Conservation (phyloP, 2,113 vertebrate species). For the Rattus rattus region DNA sequence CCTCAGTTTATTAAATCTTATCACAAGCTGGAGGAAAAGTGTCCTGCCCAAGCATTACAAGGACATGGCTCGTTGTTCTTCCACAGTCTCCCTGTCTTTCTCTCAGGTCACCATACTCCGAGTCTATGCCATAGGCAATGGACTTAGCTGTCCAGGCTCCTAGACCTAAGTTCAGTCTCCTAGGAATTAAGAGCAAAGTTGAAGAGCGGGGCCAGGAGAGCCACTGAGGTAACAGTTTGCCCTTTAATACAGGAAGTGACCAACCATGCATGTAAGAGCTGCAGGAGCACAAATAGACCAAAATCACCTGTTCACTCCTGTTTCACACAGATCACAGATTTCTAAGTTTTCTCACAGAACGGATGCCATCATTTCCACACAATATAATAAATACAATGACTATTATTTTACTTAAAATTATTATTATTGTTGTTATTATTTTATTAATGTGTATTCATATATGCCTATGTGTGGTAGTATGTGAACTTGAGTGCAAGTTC, state of each 20-base stretch:
- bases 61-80: neutral
- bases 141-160: neutral
- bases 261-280: neutral
- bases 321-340: neutral
- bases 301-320: neutral
- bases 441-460: neutral
- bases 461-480: neutral
- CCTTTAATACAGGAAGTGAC: neutral
- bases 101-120: neutral
- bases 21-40: neutral
- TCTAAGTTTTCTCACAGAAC: accelerated
- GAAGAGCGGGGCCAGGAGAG: neutral
- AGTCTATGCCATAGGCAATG: neutral
- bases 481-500: neutral
- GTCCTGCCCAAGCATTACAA: neutral
- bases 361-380: neutral
- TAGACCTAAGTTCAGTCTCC: neutral
- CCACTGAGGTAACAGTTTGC: neutral
- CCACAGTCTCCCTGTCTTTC: neutral
- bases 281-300: too few relatives aligned
- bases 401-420: neutral
- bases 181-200: neutral
- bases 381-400: neutral
- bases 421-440: neutral
- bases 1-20: neutral